Evolutionary conservation across 35 echinoderm and acorn worm genomes (phyloP).

Genomic region (Apostichopus parvimensis): DNA sequence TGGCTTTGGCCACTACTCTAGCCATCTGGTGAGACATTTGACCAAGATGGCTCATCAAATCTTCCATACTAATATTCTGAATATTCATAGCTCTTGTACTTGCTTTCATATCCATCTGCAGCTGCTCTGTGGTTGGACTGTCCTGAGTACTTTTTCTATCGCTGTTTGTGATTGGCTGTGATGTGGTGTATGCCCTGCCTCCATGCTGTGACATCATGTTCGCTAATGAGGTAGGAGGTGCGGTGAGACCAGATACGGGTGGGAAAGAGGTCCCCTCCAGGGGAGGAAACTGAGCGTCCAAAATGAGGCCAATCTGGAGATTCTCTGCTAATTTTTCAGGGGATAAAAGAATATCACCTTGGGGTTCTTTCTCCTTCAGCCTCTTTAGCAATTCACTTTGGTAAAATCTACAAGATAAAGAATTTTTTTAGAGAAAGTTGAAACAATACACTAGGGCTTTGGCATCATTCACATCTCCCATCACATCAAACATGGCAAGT

Average conservation of each 20-base stretch:
- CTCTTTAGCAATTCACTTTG: constrained; percentile 71
- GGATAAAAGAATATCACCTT: not conserved
- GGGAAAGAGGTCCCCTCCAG: constrained; percentile 22
- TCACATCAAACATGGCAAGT: not conserved
- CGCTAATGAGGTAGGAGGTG: not conserved
- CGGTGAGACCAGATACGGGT: not conserved
- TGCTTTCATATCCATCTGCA: constrained; percentile 20
- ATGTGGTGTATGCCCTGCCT: constrained; percentile 23
- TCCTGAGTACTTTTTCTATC: not conserved
- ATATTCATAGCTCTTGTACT: constrained; percentile 13
- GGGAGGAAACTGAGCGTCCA: constrained; percentile 59
- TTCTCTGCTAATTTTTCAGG: constrained; percentile 59
- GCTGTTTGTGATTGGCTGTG: constrained; percentile 54
- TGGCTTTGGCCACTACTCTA: constrained; percentile 87
- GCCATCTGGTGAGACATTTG: constrained; percentile 91
- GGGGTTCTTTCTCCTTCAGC: constrained; percentile 24
- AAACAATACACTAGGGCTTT: too few relatives aligned
- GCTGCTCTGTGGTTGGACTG: constrained; percentile 33
- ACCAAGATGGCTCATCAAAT: constrained; percentile 72
- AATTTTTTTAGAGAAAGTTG: too few relatives aligned
- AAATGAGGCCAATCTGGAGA: constrained; percentile 49
- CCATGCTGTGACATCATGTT: constrained; percentile 17
- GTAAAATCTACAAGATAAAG: constrained; percentile 25
- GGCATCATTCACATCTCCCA: too few relatives aligned
- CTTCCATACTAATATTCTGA: constrained; percentile 64